Percentiles rank a stretch among this genome's conserved stretches.
These are phyloP conservation scores for Drosophila athabasca DNA, from an alignment of 1,140 invertebrate species.

Conservation along the genomic window DNA sequence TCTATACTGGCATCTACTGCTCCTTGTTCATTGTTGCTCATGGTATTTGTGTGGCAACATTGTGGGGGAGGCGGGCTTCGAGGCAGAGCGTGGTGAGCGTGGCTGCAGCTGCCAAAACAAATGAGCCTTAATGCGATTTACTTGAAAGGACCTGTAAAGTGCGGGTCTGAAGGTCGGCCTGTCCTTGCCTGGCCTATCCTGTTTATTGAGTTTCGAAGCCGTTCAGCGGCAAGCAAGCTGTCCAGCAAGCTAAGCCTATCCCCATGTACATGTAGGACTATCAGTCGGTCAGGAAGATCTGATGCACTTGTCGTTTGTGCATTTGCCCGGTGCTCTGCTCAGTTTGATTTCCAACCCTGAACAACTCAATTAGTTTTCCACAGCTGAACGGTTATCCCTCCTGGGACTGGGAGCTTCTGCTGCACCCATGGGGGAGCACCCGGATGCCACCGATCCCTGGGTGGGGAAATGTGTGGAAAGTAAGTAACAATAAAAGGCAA, in stretches of 20 bases:
- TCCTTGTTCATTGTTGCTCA: neutral
- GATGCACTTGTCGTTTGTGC: neutral
- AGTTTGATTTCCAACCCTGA: no score
- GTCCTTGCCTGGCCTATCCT: constrained; percentile 30
- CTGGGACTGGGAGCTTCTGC: no score
- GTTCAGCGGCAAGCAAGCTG: constrained; percentile 75
- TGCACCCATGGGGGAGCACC: no score
- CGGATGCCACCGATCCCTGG: no score
- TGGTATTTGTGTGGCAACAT: neutral
- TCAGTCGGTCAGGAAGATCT: neutral
- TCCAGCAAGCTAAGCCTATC: constrained; percentile 20
- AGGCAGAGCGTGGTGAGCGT: neutral
- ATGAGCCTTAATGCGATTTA: constrained; percentile 81
- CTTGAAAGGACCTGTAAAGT: constrained; percentile 61
- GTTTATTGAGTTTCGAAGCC: constrained; percentile 46
- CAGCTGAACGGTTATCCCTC: no score
- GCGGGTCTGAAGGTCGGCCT: constrained; percentile 22
- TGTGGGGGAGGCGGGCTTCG: no score
- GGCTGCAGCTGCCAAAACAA: constrained; percentile 81
- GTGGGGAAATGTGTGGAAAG: no score
- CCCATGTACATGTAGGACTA: no score
- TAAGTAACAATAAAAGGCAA: no score
- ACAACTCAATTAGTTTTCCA: no score
- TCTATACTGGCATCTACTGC: no score
- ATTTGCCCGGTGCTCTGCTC: no score